Evolutionary conservation across 1,140 invertebrate species (phyloP), one percentile per base, ranked within the genome.

Genomic region (Zaprionus camerounensis): DNA sequence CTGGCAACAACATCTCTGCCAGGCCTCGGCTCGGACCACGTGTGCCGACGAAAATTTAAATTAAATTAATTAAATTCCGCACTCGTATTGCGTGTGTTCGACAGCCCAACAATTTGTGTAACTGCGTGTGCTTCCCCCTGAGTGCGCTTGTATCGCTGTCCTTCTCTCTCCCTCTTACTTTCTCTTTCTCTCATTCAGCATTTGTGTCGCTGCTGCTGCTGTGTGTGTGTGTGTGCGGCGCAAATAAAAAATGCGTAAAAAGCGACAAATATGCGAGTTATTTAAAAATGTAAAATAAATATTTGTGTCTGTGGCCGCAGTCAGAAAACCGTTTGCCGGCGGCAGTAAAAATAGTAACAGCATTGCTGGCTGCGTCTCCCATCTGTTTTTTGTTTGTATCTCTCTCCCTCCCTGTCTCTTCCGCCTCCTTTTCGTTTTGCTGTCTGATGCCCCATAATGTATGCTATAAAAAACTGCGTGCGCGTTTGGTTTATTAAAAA

Each of bases 231-330:
- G 41, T 46, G n/a, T n/a, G 41, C 12, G 36, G 41, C 41, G 41
- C 41, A 71, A 41, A 59, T 59, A 31, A 22, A 51, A 26, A 59
- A 31, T 26, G 28, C 31, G 22, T 17, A 34, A 56, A 62, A 36
- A 65, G 44, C 44, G 68, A 72, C 67, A 88, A 80, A 87, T 78
- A 69, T 72, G 80, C 55, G 85, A 84, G 73, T 87, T 88, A 84
- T 88, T 87, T 81, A 81, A 87, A 88, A 81, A 87, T 84, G 68
- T 88, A 81, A 88, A 88, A 84, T 67, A 87, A 87, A 87, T 88
- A 84, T 87, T 87, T 87, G 81, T 62, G 61, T 77, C 77, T 86
- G 83, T 71, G 73, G 83, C 70, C 69, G 31, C 55, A 71, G 68
- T 65, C 73, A 51, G 24, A 59, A 75, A 83, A 78, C 63, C 84